Conservation (phyloP, 2,113 vertebrate species). For the Tragulus kanchil region DNA sequence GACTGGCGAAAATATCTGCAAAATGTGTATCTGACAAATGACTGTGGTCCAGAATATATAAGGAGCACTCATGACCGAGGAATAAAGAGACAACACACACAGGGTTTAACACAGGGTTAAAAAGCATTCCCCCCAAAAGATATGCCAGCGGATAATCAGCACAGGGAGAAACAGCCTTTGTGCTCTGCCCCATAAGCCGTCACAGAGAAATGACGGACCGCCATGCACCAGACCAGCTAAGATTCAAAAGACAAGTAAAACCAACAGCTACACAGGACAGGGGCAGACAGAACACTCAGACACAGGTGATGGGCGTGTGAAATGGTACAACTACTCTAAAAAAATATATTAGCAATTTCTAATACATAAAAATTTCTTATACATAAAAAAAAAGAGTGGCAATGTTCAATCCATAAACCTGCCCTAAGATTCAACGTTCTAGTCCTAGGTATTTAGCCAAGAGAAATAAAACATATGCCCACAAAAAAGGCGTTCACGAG, state of each 20-base stretch:
- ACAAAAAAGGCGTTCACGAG: not conserved
- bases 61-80: not conserved
- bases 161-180: not conserved
- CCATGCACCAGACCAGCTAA: not conserved
- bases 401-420: not conserved
- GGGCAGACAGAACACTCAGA: not conserved
- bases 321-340: not conserved
- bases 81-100: not conserved
- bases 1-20: not conserved
- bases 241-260: not conserved
- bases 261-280: not conserved
- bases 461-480: not conserved
- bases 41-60: not conserved
- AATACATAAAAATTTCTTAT: not conserved
- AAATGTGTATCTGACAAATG: not conserved
- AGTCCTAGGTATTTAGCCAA: not conserved
- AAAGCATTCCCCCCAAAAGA: not conserved
- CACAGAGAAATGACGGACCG: not conserved
- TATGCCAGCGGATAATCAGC: not conserved
- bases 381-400: not conserved
- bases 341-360: not conserved
- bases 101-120: not conserved
- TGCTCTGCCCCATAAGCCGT: too few relatives aligned
- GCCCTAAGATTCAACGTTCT: not conserved
- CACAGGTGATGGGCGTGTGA: too few relatives aligned